phyloP scores from a whole-genome alignment of 2,113 vertebrate species.

The Gorilla gorilla region DNA sequence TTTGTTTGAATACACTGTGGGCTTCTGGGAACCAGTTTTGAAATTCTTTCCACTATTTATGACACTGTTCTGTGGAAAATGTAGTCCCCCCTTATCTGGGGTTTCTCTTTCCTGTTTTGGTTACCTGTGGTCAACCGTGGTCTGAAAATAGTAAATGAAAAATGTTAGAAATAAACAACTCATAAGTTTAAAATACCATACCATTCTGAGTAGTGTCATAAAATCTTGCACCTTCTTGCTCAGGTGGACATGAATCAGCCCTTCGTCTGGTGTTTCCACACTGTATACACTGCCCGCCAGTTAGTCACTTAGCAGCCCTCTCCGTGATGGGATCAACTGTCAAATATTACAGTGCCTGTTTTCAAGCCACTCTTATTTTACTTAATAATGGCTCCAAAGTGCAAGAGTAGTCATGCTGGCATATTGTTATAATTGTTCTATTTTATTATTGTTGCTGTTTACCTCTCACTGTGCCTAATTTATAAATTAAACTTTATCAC shows the following conservation, averaged over 20 bases:
- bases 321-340: not conserved
- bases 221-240: not conserved
- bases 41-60: not conserved
- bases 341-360: not conserved
- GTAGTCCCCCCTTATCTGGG: not conserved
- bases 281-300: not conserved
- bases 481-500: not conserved
- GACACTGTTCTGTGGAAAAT: not conserved
- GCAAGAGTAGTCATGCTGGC: not conserved
- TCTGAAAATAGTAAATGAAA: not conserved
- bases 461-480: not conserved
- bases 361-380: not conserved
- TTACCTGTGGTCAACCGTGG: not conserved
- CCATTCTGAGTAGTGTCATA: not conserved
- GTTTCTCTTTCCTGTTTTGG: not conserved
- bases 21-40: not conserved
- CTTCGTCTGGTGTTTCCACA: not conserved
- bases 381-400: not conserved
- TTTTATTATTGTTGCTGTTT: not conserved
- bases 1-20: not conserved
- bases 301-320: not conserved
- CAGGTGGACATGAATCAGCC: not conserved
- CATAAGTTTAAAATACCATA: not conserved
- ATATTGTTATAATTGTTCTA: not conserved
- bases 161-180: not conserved